Base-by-base conservation (phyloP, 2,113 vertebrate genomes). In the Budorcas taxicolor region DNA sequence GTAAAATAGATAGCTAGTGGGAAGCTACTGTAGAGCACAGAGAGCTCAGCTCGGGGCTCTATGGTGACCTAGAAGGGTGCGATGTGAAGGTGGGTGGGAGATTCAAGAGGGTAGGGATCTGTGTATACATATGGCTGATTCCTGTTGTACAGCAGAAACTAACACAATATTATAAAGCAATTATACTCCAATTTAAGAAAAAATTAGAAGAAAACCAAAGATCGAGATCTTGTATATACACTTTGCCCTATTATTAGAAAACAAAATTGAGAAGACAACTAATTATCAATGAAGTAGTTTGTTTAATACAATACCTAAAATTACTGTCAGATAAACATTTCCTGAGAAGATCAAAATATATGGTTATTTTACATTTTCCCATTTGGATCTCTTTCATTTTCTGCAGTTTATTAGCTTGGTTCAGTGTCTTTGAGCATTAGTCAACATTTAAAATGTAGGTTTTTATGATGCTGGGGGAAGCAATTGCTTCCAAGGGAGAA, bases 401-500 rank as follows among this genome's bases (percentile, higher is more conserved):
- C 95, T 97, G 45, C 83, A 94, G 96, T 98, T 97, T 98, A 98
- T 97, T 97, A 98, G 96, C 95, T 96, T 95, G 95, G 89, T 97
- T 97, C 96, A 95, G 84, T 98, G 97, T 98, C 97, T 98, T 97
- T 97, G 97, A 97, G 87, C 97, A 95, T 98, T 98, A 98, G 93
- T 98, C 98, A 98, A 97, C 95, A 98, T 98, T 98, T 98, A 97
- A 97, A 98, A 97, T 97, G 97, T 98, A 94, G 96, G 88, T 95
- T 98, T 98, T 98, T 97, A 98, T 98, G 96, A 97, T 97, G 86
- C 97, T 92, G 90, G 96, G 64, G 31, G 83, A 97, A 98, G 96
- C 92, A 96, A 98, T 98, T 98, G 97, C 97, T 98, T 98, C 98
- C 95, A 90, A 97, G 97, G 97, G 98, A 98, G 97, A 98, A 98